Evolutionary conservation across 1,140 invertebrate genomes (phyloP), one percentile per base, ranked within the genome.

Genomic region (Forficula auricularia): DNA sequence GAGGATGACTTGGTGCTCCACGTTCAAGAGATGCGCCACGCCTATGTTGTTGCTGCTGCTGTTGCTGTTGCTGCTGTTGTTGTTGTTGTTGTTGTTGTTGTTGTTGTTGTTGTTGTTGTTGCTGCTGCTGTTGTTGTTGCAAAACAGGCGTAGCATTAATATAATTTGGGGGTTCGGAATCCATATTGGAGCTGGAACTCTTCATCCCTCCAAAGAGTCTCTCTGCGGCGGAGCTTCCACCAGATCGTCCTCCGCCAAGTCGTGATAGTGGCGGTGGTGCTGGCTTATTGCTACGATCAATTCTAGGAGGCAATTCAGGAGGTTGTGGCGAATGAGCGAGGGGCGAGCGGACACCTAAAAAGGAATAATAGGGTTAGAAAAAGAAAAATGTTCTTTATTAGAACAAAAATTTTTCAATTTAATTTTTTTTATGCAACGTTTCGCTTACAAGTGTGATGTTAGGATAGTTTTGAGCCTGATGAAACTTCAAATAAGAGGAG

Each of bases 241-340:
- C 19, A 54, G 55, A 20, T 45, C 10, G 35, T 15, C 40, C n/a
- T 51, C 51, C 49, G 45, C 13, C 41, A 36, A 12, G 42, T 43
- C 13, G 49, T 48, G 16, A 50, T 47, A 20, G 40, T 44, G 22
- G 22, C 6, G 58, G 62, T 38, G 63, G 60, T 40, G 62, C 59
- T 2, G 82, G 82, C 55, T 86, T 86, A 3, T 66, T 76, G 39
- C 73, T 76, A 33, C 83, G 67, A 60, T 87, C 82, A 12, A 87
- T 73, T 33, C 82, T 68, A 10, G 86, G 87, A 1, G 87, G 86
- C 42, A 88, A 60, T 63, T 88, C 82, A 3, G 82, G 83, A 2
- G 74, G 72, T 7, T 48, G 54, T 31, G 54, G 55, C 1, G 54
- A 54, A 22, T 54, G 52, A 12, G 51, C 44, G 7, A 53, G 45